phyloP scores from a whole-genome alignment of 2,888 invertebrate species.

The Synanthedon vespiformis region DNA sequence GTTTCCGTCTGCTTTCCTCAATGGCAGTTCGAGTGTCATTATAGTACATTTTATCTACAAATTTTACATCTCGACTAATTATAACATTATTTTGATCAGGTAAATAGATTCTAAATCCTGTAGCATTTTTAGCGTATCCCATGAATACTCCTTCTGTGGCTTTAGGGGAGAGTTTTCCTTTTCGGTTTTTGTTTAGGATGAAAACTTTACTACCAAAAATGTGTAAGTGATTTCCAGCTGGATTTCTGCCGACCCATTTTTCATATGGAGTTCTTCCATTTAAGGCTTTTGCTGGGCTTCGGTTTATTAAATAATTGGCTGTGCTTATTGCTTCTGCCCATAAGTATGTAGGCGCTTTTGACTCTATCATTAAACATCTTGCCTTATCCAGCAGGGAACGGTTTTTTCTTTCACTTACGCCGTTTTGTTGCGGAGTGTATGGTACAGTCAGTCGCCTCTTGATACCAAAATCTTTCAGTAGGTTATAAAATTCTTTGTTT shows the following conservation, averaged over 20 bases:
- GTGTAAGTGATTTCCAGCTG: constrained; percentile 3
- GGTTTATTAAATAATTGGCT: too few relatives aligned
- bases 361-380: too few relatives aligned
- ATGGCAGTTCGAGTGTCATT: not conserved
- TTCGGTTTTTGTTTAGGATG: constrained; percentile 1
- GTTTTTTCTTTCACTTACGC: too few relatives aligned
- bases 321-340: too few relatives aligned
- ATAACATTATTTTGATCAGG: too few relatives aligned
- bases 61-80: not conserved
- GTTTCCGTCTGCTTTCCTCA: too few relatives aligned
- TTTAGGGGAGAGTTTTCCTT: constrained; percentile 4
- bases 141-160: constrained; percentile 3
- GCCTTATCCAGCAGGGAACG: too few relatives aligned
- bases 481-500: constrained; percentile 2
- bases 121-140: not conserved
- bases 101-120: not conserved
- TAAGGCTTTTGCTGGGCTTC: too few relatives aligned
- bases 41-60: constrained; percentile 1
- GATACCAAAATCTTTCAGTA: not conserved
- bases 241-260: not conserved
- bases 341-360: too few relatives aligned
- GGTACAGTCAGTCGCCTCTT: too few relatives aligned
- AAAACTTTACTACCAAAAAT: constrained; percentile 6
- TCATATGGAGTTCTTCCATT: too few relatives aligned
- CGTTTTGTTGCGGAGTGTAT: too few relatives aligned